Percentiles rank a stretch among this genome's conserved stretches.
Evolutionary conservation across 2,888 invertebrate genomes (phyloP).

Genomic region (Agelastica alni): DNA sequence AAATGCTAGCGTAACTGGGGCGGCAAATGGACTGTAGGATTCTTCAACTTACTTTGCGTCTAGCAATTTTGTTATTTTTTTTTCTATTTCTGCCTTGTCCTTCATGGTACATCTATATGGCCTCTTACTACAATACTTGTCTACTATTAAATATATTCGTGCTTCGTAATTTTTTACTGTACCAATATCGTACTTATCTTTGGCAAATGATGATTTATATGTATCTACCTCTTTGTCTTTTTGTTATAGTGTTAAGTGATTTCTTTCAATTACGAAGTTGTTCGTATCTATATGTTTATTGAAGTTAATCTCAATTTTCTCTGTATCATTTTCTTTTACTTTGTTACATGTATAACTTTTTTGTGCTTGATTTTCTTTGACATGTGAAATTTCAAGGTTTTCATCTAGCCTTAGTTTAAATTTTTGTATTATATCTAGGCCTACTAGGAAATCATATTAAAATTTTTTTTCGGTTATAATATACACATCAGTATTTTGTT

Average conservation of each 20-base stretch:
- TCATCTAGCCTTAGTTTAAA: not conserved
- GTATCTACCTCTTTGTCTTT: conserved; percentile 7
- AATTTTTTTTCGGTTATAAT: not conserved
- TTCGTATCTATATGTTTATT: too few relatives aligned
- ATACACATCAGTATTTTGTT: not conserved
- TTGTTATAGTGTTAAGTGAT: not conserved
- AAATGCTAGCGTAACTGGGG: too few relatives aligned
- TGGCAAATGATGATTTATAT: conserved; percentile 29
- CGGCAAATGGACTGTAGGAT: conserved; percentile 19
- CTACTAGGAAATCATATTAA: not conserved
- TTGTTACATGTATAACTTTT: not conserved
- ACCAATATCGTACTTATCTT: conserved; percentile 31
- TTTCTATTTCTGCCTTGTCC: too few relatives aligned
- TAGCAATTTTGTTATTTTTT: too few relatives aligned
- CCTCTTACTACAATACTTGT: too few relatives aligned
- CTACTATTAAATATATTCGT: too few relatives aligned
- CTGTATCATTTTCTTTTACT: not conserved
- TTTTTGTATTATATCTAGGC: not conserved
- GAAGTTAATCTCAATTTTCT: not conserved
- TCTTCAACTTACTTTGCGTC: conserved; percentile 6
- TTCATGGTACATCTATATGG: too few relatives aligned
- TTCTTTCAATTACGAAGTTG: too few relatives aligned
- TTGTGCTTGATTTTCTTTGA: not conserved
- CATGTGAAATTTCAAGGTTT: too few relatives aligned
- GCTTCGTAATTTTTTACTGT: conserved; percentile 27